Evolutionary conservation across 2,797 vertebrate genomes (phyloP), one percentile per base, ranked within the genome.

Genomic region (Antennarius maculatus): DNA sequence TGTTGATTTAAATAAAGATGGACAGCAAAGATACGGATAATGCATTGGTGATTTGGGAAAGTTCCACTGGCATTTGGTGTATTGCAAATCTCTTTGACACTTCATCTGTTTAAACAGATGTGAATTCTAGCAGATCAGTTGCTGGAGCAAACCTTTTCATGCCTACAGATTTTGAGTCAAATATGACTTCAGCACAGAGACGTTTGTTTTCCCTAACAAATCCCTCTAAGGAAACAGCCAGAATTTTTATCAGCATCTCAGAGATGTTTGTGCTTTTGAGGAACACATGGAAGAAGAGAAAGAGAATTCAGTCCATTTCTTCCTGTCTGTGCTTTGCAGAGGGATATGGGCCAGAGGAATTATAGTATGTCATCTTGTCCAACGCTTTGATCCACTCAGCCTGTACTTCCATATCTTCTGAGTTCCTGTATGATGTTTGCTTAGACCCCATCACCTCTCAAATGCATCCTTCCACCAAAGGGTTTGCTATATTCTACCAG

Each of bases 361-460:
- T 66, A 72, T 60, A 51, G 80, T 87, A 69, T 89, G 86, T 90
- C 88, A 83, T 91, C 84, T 89, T 85, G 78, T 88, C 84, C 81
- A 71, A 76, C 52, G 77, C 89, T 92, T 90, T 92, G 85, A 92
- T 91, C 89, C 81, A 83, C 69, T 77, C 62, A 51, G 79, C 71
- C 84, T 68, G 74, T 55, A 69, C 81, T 86, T 67, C 82, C 76
- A 76, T 82, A 85, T 91, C 88, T 89, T 77, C 69, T 81, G 63
- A 84, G 82, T 80, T 84, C 64, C 72, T 83, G 76, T 74, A 74
- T 67, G 39, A 54, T 73, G 76, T 86, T 81, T 83, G 74, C 83
- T 82, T 71, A 79, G 82, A 91, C 88, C 82, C 85, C 74, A 85
- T 86, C 84, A 90, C 90, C 88, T 92, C 75, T 80, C 79, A 74